phyloP scores from a whole-genome alignment of 2,888 invertebrate genomes.

The Ophion ellenae region DNA sequence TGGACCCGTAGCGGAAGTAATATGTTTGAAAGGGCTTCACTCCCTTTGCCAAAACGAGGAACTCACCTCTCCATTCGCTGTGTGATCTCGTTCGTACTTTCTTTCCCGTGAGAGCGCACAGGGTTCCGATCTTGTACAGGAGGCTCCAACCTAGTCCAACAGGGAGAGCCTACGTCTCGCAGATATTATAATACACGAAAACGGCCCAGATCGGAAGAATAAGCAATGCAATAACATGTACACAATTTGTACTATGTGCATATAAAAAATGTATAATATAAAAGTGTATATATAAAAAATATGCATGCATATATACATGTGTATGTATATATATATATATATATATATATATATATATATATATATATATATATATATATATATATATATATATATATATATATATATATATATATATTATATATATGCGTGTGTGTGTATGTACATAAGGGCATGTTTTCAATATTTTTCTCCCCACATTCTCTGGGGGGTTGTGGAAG shows the following conservation, averaged over 20 bases:
- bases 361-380: too few relatives aligned
- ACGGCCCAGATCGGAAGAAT: conserved; percentile 37
- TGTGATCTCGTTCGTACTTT: neutral
- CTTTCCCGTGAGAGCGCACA: conserved; percentile 22
- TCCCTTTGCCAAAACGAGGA: neutral
- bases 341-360: too few relatives aligned
- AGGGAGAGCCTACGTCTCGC: conserved; percentile 23
- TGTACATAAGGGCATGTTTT: neutral
- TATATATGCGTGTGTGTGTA: neutral
- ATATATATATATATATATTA: too few relatives aligned
- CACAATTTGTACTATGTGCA: neutral
- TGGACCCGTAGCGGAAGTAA: conserved; percentile 46
- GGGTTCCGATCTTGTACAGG: conserved; percentile 19
- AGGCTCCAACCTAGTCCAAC: conserved; percentile 46
- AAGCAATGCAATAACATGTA: conserved; percentile 30
- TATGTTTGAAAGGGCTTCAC: conserved; percentile 53
- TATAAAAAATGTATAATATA: neutral
- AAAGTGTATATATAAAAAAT: neutral
- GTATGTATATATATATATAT: too few relatives aligned
- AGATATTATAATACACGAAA: conserved; percentile 3
- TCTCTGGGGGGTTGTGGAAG: neutral
- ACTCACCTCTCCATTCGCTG: conserved; percentile 16
- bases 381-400: too few relatives aligned
- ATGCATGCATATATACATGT: neutral
- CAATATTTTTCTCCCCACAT: neutral